Evolutionary conservation across 2,888 invertebrate genomes (phyloP).

Genomic region (Eupithecia dodoneata): DNA sequence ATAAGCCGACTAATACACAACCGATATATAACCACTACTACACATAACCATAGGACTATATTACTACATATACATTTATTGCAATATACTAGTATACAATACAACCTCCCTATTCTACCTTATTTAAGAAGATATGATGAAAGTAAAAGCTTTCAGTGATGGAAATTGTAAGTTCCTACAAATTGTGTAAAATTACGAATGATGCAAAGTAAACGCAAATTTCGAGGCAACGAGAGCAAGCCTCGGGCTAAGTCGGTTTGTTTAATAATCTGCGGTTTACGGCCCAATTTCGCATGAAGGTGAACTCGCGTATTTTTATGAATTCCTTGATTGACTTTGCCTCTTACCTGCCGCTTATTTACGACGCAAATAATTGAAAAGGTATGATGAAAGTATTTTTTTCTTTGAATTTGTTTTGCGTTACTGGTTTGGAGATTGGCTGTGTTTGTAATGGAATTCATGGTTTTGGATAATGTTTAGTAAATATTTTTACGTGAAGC

Average conservation of each 20-base stretch:
- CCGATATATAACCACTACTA: too few relatives aligned
- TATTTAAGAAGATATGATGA: not conserved
- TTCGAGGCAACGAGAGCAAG: conserved; percentile 5
- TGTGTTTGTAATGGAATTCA: not conserved
- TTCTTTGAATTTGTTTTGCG: conserved; percentile 21
- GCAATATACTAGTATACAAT: not conserved
- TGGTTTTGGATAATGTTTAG: not conserved
- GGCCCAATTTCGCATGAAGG: conserved; percentile 16
- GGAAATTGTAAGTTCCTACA: not conserved
- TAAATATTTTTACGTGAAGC: not conserved
- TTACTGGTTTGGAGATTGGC: not conserved
- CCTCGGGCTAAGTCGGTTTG: conserved; percentile 10
- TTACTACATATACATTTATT: too few relatives aligned
- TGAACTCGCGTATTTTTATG: conserved; percentile 31
- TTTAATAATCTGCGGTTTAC: conserved; percentile 29
- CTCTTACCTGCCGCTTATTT: conserved; percentile 29
- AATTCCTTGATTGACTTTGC: conserved; percentile 31
- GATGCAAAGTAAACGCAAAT: conserved; percentile 7
- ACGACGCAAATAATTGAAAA: conserved; percentile 32
- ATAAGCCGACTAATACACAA: too few relatives aligned
- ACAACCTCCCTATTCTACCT: not conserved
- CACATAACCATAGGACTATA: too few relatives aligned
- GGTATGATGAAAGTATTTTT: conserved; percentile 26
- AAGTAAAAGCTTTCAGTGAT: not conserved
- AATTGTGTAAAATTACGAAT: conserved; percentile 10